Evolutionary conservation across 2,113 vertebrate species (phyloP), one percentile per base, ranked within the genome.

Genomic region (Bubo scandiacus): DNA sequence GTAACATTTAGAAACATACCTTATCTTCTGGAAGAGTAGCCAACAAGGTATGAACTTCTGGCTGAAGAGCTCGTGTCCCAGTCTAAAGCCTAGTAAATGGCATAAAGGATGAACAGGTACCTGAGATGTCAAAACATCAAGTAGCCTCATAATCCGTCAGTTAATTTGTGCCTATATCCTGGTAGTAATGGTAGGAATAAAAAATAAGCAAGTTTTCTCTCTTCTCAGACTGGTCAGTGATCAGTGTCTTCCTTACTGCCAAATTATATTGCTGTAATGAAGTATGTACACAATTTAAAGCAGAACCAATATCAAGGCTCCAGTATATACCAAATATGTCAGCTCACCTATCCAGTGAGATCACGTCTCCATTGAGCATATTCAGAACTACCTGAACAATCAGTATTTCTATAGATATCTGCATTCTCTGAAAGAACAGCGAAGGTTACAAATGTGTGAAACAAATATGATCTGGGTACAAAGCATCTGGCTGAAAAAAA

Each of bases 361-460:
- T 51, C 12, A 15, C 4, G 72, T 59, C 61, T 58, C 14, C 2
- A 0, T 9, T 47, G 10, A 72, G 13, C 8, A 58, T 43, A 49
- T 25, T 0, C 0, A 81, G 61, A 74, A 49, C 27, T 38, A 29
- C 25, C n/a, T 55, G 38, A 74, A 42, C 2, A 74, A 40, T 45
- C 15, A 9, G 20, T 11, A 30, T 75, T 67, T 79, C 25, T 38
- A 2, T 23, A 49, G 12, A 36, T 5, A 38, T 19, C 20, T 32
- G 25, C 43, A 45, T 51, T 94, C 38, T 32, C 32, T 80, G 38
- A 42, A 61, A 74, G 55, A 78, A 51, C 7, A 75, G 25, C 6
- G 62, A 67, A 88, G 6, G 19, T 82, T 54, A 51, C 5, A 29
- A 70, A 61, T 22, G 3, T 29, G 43, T 82, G 74, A 88, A 90